phyloP scores from a whole-genome alignment of 2,888 invertebrate species.

The Oligia strigilis region DNA sequence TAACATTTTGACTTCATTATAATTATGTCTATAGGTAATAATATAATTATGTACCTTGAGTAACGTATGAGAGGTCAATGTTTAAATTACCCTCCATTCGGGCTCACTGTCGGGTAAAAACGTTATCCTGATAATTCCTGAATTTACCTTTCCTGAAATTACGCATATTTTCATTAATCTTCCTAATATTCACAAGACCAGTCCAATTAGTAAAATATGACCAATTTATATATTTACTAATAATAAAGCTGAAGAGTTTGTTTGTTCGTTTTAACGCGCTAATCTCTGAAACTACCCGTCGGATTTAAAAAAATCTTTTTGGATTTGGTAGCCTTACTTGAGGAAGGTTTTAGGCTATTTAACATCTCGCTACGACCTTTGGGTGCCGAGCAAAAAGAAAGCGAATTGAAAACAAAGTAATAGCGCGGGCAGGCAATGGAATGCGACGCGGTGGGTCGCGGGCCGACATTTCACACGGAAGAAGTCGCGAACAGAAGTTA shows the following conservation, averaged over 20 bases:
- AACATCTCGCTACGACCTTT: background rate
- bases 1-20: background rate
- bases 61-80: background rate
- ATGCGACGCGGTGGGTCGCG: background rate
- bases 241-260: background rate
- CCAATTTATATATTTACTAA: background rate
- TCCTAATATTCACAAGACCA: conserved; percentile 8
- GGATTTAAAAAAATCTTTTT: background rate
- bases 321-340: background rate
- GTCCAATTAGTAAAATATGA: conserved; percentile 28
- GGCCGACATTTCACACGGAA: background rate
- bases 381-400: background rate
- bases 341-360: background rate
- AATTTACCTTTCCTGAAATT: background rate
- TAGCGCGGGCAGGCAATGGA: background rate
- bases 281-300: background rate
- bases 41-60: background rate
- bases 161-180: background rate
- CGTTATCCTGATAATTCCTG: background rate
- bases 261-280: background rate
- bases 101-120: background rate
- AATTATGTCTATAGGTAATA: background rate
- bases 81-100: background rate
- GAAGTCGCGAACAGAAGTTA: background rate
- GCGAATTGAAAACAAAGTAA: background rate